Conservation (phyloP, 2,113 vertebrate genomes). For the Brevimyrus niger region DNA sequence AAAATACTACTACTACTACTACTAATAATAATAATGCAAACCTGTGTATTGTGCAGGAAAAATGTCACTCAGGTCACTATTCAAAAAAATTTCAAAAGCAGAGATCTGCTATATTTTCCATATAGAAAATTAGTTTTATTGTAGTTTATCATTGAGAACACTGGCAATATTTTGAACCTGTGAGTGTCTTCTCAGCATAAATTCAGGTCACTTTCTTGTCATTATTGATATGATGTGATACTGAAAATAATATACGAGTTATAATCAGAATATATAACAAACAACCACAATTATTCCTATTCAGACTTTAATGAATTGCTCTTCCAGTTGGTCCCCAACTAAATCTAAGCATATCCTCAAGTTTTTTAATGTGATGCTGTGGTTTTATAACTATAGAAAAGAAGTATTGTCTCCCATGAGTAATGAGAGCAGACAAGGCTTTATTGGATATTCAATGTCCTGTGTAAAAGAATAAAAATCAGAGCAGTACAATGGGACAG, state of each 20-base stretch:
- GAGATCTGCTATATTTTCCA: not conserved
- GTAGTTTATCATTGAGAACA: not conserved
- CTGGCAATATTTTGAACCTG: not conserved
- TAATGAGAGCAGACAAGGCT: conserved; percentile 1
- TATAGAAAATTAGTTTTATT: not conserved
- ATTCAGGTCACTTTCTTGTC: not conserved
- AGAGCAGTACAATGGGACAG: not conserved
- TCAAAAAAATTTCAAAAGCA: not conserved
- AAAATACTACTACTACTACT: not conserved
- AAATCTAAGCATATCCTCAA: not conserved
- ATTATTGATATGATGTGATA: not conserved
- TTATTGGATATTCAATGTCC: not conserved
- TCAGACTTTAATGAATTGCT: not conserved
- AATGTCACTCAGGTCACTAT: not conserved
- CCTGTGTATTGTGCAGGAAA: not conserved
- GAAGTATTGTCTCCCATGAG: not conserved
- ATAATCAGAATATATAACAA: not conserved
- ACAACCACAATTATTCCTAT: not conserved
- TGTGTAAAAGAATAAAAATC: conserved; percentile 7
- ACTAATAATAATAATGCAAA: not conserved
- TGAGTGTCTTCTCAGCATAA: not conserved
- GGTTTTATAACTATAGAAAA: not conserved
- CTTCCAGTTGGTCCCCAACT: not conserved
- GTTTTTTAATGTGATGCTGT: not conserved
- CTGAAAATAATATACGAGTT: not conserved